A percentile compares a stretch with the other conserved stretches of the same genome.
These are phyloP conservation scores for Desoria tigrina DNA, from an alignment of 2,888 invertebrate genomes.

Conservation along the genomic window DNA sequence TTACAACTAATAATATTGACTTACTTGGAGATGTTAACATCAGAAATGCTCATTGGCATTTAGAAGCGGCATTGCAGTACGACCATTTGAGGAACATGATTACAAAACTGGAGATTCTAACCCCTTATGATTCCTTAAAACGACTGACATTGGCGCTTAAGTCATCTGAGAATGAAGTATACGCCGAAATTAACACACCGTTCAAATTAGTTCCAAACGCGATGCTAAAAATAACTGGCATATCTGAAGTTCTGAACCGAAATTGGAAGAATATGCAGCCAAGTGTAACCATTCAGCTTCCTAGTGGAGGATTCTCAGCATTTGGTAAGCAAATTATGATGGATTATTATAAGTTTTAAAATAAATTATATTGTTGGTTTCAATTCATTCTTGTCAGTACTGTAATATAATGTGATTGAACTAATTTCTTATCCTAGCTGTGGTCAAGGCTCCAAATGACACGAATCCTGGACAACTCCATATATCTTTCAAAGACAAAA, in stretches of 20 bases:
- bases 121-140: slow-evolving; percentile 47
- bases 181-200: slow-evolving; percentile 48
- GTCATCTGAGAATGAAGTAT: slow-evolving; percentile 39
- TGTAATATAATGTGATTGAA: neutral
- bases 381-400: too few species aligned
- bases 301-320: slow-evolving; percentile 42
- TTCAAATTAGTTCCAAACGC: slow-evolving; percentile 46
- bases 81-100: slow-evolving; percentile 35
- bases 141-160: slow-evolving; percentile 47
- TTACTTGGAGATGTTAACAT: slow-evolving; percentile 45
- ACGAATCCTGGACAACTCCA: slow-evolving; percentile 34
- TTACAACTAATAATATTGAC: slow-evolving; percentile 28
- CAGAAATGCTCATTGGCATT: slow-evolving; percentile 41
- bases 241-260: slow-evolving; percentile 32
- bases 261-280: slow-evolving; percentile 42
- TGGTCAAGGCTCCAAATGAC: slow-evolving; percentile 28
- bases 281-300: slow-evolving; percentile 41
- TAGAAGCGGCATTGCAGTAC: slow-evolving; percentile 42
- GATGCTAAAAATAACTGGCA: slow-evolving; percentile 38
- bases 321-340: slow-evolving; percentile 34
- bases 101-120: slow-evolving; percentile 43
- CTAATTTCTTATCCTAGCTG: slow-evolving; percentile 35
- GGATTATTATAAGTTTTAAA: too few species aligned
- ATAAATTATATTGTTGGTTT: too few species aligned
- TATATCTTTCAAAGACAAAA: slow-evolving; percentile 24